These are phyloP conservation scores for Sciaenops ocellatus DNA, from an alignment of 2,797 vertebrate genomes.

Conservation along the genomic window DNA sequence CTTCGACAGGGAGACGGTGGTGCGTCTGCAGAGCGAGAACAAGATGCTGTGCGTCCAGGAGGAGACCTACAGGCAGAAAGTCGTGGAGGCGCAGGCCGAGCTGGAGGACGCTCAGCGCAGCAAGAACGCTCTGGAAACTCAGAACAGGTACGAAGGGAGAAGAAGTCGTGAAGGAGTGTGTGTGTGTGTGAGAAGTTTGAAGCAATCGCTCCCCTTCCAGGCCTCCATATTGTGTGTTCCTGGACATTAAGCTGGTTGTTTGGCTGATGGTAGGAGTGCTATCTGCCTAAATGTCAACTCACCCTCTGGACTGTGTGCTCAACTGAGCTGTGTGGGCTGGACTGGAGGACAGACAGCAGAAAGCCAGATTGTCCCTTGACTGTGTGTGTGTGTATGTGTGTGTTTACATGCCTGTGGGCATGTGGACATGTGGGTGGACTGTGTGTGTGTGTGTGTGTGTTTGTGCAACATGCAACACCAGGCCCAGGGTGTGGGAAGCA, in stretches of 20 bases:
- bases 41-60: conserved; percentile 91
- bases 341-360: conserved; percentile 78
- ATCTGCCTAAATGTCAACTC: conserved; percentile 83
- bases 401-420: conserved; percentile 72
- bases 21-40: conserved; percentile 92
- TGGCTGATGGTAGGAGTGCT: conserved; percentile 74
- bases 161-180: conserved; percentile 2
- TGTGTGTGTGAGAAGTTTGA: neutral
- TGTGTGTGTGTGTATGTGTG: conserved; percentile 59
- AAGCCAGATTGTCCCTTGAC: conserved; percentile 83
- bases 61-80: conserved; percentile 84
- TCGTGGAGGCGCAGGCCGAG: conserved; percentile 85
- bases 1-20: conserved; percentile 88
- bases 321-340: conserved; percentile 79
- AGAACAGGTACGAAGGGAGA: conserved; percentile 83
- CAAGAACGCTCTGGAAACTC: conserved; percentile 88
- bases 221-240: conserved; percentile 74
- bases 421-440: conserved; percentile 79
- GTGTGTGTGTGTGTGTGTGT: conserved; percentile 44
- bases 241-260: conserved; percentile 68
- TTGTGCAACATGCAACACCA: conserved; percentile 78
- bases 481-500: conserved; percentile 80
- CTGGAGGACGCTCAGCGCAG: conserved; percentile 90
- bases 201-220: conserved; percentile 35
- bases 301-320: conserved; percentile 81